phyloP scores from a whole-genome alignment of 2,797 vertebrate species.

The Artibeus jamaicensis region DNA sequence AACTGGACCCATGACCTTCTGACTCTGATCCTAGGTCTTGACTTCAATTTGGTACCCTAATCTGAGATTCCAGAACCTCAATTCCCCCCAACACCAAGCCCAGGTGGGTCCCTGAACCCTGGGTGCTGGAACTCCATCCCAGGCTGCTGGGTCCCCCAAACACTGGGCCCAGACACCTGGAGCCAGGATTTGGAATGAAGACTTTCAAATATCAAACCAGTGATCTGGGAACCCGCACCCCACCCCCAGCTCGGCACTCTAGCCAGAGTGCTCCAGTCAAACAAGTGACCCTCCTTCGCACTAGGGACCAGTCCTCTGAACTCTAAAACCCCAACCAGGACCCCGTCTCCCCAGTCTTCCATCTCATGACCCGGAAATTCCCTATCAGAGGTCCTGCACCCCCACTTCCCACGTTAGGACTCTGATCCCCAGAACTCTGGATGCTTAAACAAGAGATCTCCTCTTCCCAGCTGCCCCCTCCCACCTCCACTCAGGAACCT shows the following conservation, averaged over 20 bases:
- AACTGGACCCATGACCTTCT: not conserved
- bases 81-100: not conserved
- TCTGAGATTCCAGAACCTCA: not conserved
- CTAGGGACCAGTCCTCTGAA: not conserved
- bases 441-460: not conserved
- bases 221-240: not conserved
- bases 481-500: not conserved
- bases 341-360: accelerated
- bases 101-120: not conserved
- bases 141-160: not conserved
- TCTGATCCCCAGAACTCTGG: not conserved
- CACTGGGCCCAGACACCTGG: not conserved
- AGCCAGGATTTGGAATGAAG: not conserved
- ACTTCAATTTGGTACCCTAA: not conserved
- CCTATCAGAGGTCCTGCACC: not conserved
- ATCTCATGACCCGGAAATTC: not conserved
- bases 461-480: not conserved
- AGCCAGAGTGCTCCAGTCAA: not conserved
- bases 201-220: not conserved
- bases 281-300: not conserved
- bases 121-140: too few species aligned
- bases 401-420: not conserved
- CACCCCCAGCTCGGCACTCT: not conserved
- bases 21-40: not conserved
- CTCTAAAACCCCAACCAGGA: not conserved